Conservation (phyloP, 2,888 invertebrate genomes). For the Campoletis raptor region DNA sequence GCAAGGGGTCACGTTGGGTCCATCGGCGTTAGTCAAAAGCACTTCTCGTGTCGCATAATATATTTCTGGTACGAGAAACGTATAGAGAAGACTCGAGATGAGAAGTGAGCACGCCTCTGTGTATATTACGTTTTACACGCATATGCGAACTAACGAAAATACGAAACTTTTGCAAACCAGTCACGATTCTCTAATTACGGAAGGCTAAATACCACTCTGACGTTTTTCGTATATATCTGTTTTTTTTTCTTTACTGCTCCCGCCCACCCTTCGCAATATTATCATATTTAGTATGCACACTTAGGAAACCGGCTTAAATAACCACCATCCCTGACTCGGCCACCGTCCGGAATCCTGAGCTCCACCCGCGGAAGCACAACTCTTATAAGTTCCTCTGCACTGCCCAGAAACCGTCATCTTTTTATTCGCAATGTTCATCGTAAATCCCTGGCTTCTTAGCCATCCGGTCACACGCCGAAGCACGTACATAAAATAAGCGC, state of each 20-base stretch:
- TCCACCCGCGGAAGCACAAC: constrained; percentile 67
- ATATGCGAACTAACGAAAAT: constrained; percentile 75
- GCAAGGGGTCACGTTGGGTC: constrained; percentile 52
- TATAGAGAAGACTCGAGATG: constrained; percentile 59
- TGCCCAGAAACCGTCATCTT: constrained; percentile 80
- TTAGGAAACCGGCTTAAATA: constrained; percentile 84
- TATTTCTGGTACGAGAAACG: constrained; percentile 50
- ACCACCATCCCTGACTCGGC: constrained; percentile 76
- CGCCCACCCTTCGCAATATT: constrained; percentile 81
- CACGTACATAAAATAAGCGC: constrained; percentile 20
- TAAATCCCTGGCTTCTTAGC: constrained; percentile 41
- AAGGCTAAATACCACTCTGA: constrained; percentile 84
- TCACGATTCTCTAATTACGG: constrained; percentile 85
- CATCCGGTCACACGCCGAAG: constrained; percentile 27
- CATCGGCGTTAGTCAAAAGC: constrained; percentile 45
- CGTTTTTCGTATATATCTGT: constrained; percentile 77
- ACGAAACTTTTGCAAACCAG: constrained; percentile 84
- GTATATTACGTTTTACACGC: constrained; percentile 39
- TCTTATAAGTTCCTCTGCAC: constrained; percentile 81
- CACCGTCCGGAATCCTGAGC: constrained; percentile 77
- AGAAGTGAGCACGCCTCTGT: constrained; percentile 56
- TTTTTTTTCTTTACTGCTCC: constrained; percentile 17
- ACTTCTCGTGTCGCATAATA: constrained; percentile 39
- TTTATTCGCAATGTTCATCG: constrained; percentile 78
- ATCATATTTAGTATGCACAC: constrained; percentile 85